Evolutionary conservation across 2,888 invertebrate genomes (phyloP).

Genomic region (Pheosia gnoma): DNA sequence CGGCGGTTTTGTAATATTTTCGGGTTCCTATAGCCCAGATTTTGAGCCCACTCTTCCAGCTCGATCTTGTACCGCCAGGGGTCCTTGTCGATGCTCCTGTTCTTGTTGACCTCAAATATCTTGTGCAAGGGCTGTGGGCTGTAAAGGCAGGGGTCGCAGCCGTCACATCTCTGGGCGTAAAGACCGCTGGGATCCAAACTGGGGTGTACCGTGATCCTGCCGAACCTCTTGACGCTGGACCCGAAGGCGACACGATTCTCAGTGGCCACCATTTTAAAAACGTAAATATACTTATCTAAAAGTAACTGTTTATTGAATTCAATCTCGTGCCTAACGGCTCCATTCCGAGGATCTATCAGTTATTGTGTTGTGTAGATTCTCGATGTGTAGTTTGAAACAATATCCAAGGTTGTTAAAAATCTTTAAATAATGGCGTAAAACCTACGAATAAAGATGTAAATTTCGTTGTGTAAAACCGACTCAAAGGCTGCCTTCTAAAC

Average conservation of each 20-base stretch:
- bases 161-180: conserved; percentile 46
- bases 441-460: too few species aligned
- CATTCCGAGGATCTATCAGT: too few species aligned
- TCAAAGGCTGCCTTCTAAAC: too few species aligned
- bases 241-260: conserved; percentile 47
- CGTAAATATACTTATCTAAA: neutral
- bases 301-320: too few species aligned
- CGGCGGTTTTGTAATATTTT: conserved; percentile 51
- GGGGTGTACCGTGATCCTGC: conserved; percentile 61
- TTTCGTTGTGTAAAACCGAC: too few species aligned
- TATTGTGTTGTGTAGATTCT: too few species aligned
- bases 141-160: conserved; percentile 67
- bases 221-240: conserved; percentile 54
- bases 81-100: conserved; percentile 50
- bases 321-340: too few species aligned
- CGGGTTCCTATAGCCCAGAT: conserved; percentile 74
- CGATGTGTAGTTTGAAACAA: too few species aligned
- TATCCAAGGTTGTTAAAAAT: too few species aligned
- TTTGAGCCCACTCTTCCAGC: conserved; percentile 70
- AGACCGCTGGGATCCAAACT: conserved; percentile 63
- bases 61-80: conserved; percentile 71
- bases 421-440: too few species aligned
- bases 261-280: conserved; percentile 17
- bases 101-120: conserved; percentile 54
- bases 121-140: conserved; percentile 50